phyloP scores from a whole-genome alignment of 1,140 invertebrate genomes.

The Dysdera silvatica region DNA sequence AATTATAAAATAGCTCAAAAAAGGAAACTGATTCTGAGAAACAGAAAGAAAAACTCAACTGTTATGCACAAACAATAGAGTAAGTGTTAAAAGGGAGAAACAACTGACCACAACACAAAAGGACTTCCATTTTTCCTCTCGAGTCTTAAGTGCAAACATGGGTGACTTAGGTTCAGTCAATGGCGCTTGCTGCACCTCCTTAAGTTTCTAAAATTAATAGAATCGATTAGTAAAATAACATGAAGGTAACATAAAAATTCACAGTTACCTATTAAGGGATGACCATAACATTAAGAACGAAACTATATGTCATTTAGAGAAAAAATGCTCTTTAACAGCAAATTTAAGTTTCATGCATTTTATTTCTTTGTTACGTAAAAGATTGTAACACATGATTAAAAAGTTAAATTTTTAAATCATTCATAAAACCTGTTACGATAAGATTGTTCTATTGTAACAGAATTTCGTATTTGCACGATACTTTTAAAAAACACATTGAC shows the following conservation, averaged over 20 bases:
- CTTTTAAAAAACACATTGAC: too few relatives aligned
- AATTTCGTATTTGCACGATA: too few relatives aligned
- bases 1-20: neutral
- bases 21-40: neutral
- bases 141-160: conserved; percentile 1
- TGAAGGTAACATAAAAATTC: neutral
- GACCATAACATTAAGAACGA: neutral
- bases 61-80: neutral
- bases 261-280: neutral
- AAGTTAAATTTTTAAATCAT: too few relatives aligned
- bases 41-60: neutral
- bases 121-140: conserved; percentile 11
- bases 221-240: neutral
- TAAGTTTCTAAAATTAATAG: conserved; percentile 7
- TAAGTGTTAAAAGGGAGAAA: neutral
- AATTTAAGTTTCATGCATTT: neutral
- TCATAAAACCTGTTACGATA: too few relatives aligned
- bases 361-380: too few relatives aligned
- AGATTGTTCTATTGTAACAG: too few relatives aligned
- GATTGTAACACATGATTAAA: too few relatives aligned
- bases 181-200: neutral
- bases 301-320: neutral
- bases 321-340: neutral
- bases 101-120: neutral
- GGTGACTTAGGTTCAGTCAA: conserved; percentile 12